These are phyloP conservation scores for Hyposoter dolosus DNA, from an alignment of 2,888 invertebrate genomes.

Conservation along the genomic window DNA sequence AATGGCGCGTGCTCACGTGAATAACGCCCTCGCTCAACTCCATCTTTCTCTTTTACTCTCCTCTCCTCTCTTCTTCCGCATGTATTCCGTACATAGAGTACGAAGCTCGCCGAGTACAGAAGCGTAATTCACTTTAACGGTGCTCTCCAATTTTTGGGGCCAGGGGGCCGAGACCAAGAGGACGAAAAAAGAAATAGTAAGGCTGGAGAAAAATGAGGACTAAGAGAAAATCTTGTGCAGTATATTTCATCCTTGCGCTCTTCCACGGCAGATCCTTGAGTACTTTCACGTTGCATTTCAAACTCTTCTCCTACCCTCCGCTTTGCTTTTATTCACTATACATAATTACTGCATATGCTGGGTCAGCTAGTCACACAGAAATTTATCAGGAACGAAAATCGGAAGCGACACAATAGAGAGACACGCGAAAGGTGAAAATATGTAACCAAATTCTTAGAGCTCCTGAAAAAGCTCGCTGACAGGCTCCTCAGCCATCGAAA, in stretches of 20 bases:
- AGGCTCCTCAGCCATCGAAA: background rate
- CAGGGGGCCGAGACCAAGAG: constrained; percentile 69
- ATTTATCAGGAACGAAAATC: constrained; percentile 52
- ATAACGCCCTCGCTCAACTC: constrained; percentile 59
- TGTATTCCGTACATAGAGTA: constrained; percentile 28
- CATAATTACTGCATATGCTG: constrained; percentile 21
- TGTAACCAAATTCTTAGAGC: constrained; percentile 28
- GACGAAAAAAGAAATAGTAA: constrained; percentile 48
- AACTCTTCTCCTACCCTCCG: constrained; percentile 31
- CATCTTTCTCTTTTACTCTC: constrained; percentile 32
- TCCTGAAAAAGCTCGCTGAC: constrained; percentile 1
- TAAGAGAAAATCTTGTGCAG: constrained; percentile 52
- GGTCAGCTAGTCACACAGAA: constrained; percentile 45
- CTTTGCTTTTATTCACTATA: constrained; percentile 44
- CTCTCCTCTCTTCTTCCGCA: constrained; percentile 11
- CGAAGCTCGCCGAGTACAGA: background rate
- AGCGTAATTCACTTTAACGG: constrained; percentile 55
- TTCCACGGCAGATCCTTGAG: constrained; percentile 40
- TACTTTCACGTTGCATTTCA: constrained; percentile 23
- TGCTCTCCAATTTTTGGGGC: constrained; percentile 50
- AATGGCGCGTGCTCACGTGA: constrained; percentile 69
- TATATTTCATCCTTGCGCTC: constrained; percentile 32
- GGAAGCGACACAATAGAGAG: background rate
- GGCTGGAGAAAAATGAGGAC: constrained; percentile 49
- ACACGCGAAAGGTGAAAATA: constrained; percentile 31